Evolutionary conservation across 2,797 vertebrate genomes (phyloP), one percentile per base, ranked within the genome.

Genomic region (Lateolabrax maculatus): DNA sequence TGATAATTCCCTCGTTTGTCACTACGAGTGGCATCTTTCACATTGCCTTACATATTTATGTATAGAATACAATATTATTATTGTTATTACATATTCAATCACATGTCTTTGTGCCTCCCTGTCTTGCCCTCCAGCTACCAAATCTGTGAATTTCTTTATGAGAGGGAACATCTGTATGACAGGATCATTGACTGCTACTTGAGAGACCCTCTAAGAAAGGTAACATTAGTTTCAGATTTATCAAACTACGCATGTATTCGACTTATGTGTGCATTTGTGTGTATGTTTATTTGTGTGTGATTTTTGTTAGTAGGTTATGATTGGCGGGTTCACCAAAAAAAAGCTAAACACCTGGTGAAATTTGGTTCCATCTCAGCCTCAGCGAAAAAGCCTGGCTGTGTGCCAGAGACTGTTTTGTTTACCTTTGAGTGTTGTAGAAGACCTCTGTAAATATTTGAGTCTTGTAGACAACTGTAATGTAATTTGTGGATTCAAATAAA

Each of bases 91-190:
- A 13, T 29, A 44, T 21, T 41, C 57, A 34, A 8, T 79, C n/a
- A 9, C 16, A 57, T 57, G 10, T 56, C 11, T 48, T 31, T 71
- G 8, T 77, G 12, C 64, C 6, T 46, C 15, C 19, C 12, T n/a
- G 6, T 71, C 29, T 66, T 21, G 0, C 87, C 73, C 70, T 65
- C 8, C 64, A 98, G 98, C 92, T 99, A 97, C 83, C 98, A 99
- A 85, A 98, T 99, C 65, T 99, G 98, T 80, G 98, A 99, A 86
- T 99, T 98, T 91, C 97, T 99, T 80, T 99, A 98, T 53, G 98
- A 99, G 80, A 96, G 96, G 86, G 96, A 96, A 83, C 96, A 97
- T 84, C 90, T 95, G 61, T 98, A 97, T 37, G 97, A 98, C 92
- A 96, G 87, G 87, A 99, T 99, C 76, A 95, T 99, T 34, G 91